Evolutionary conservation across 1,140 invertebrate genomes (phyloP).

Genomic region (Schlechtendalia chinensis): DNA sequence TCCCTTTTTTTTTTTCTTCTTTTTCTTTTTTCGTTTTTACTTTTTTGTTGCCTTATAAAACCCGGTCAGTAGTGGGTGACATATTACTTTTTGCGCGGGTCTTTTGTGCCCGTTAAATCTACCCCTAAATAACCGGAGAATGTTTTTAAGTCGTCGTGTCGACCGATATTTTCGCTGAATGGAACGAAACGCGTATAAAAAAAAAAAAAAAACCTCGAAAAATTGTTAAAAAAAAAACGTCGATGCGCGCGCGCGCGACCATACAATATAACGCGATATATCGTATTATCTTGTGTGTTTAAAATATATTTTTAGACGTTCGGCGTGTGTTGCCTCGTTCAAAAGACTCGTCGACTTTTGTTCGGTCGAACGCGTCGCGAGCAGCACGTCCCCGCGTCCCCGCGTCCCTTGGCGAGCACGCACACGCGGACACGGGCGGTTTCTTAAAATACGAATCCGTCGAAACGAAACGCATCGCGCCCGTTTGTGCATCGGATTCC

Average conservation of each 20-base stretch:
- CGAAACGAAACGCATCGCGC: background rate
- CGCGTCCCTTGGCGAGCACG: no score
- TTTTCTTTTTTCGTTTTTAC: slow-evolving; percentile 32
- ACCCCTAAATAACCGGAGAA: slow-evolving; percentile 49
- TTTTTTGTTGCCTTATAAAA: slow-evolving; percentile 48
- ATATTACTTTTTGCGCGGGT: slow-evolving; percentile 49
- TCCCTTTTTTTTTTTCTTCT: slow-evolving; percentile 12
- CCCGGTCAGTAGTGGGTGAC: slow-evolving; percentile 50
- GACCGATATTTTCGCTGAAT: slow-evolving; percentile 36
- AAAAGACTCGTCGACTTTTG: slow-evolving; percentile 42
- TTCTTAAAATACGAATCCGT: slow-evolving; percentile 11
- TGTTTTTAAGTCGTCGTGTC: slow-evolving; percentile 33
- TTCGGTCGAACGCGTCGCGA: background rate
- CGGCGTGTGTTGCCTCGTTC: slow-evolving; percentile 16
- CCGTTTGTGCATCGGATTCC: background rate
- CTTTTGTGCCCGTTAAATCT: slow-evolving; percentile 48
- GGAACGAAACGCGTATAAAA: slow-evolving; percentile 18
- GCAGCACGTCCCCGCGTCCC: background rate
- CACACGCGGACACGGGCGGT: background rate
- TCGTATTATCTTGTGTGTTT: background rate
- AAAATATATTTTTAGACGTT: slow-evolving; percentile 35
- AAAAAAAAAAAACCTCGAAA: slow-evolving; percentile 14
- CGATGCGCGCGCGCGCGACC: background rate
- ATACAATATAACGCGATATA: background rate
- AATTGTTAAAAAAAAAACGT: slow-evolving; percentile 24